Conservation (phyloP, 2,113 vertebrate species). For the Cheilinus undulatus region DNA sequence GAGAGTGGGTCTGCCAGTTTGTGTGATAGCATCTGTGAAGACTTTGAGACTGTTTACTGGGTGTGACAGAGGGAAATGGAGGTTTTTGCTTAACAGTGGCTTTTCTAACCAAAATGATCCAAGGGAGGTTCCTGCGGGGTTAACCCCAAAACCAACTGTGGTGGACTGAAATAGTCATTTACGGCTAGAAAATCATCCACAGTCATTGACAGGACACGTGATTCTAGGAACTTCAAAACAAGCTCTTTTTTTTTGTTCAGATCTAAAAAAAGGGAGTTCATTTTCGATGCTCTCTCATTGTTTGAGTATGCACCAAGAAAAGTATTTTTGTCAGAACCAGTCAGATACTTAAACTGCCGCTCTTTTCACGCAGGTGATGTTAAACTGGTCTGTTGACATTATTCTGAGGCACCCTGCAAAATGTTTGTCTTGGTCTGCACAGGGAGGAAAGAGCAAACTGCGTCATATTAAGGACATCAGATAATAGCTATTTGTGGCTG, state of each 20-base stretch:
- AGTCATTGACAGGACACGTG: background rate
- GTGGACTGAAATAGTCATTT: slow-evolving; percentile 20
- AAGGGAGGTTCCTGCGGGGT: slow-evolving; percentile 1
- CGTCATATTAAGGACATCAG: background rate
- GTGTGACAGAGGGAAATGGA: slow-evolving; percentile 7
- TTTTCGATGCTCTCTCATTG: no score
- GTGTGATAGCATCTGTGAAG: slow-evolving; percentile 17
- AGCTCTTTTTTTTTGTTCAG: no score
- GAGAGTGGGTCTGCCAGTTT: background rate
- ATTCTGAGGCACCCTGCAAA: no score
- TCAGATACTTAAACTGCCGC: no score
- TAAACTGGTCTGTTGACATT: no score
- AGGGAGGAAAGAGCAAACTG: no score
- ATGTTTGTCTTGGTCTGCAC: no score
- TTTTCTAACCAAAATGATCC: background rate
- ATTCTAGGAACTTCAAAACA: background rate
- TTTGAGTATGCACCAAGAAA: no score
- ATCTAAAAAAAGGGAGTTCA: no score
- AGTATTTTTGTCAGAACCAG: no score
- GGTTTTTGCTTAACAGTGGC: background rate
- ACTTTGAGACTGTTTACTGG: slow-evolving; percentile 3
- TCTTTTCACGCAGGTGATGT: no score
- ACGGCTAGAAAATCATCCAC: background rate
- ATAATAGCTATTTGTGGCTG: slow-evolving; percentile 11
- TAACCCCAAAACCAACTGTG: slow-evolving; percentile 27